These are phyloP conservation scores for Vespertilio murinus DNA, from an alignment of 2,797 vertebrate species.

Conservation along the genomic window DNA sequence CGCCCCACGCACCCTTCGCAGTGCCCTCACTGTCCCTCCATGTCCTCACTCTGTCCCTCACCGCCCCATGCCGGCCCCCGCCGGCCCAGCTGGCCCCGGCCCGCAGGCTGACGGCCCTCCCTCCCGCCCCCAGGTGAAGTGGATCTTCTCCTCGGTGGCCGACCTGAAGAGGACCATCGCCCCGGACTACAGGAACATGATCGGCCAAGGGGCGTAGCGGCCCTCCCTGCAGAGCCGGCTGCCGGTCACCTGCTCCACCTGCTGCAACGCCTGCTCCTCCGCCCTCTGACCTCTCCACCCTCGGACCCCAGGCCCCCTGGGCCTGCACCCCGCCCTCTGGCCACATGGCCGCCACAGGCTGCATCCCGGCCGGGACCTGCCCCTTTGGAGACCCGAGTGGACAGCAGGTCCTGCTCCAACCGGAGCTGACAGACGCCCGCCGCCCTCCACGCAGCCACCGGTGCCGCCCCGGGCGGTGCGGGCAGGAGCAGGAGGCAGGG, in stretches of 20 bases:
- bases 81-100: too few species aligned
- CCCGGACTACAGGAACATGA: conserved; percentile 71
- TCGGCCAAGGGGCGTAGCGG: conserved; percentile 28
- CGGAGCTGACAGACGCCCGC: accelerated
- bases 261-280: neutral
- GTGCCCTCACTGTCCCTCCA: too few species aligned
- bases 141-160: conserved; percentile 71
- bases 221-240: accelerated
- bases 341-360: accelerated
- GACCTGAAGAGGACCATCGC: conserved; percentile 53
- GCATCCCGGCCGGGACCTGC: accelerated
- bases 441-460: accelerated
- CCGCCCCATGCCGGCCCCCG: neutral
- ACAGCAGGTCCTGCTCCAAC: neutral
- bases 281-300: neutral
- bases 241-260: neutral
- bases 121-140: conserved; percentile 68
- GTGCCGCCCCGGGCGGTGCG: accelerated
- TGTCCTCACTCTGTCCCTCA: neutral
- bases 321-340: neutral
- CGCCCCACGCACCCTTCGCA: too few species aligned
- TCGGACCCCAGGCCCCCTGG: accelerated
- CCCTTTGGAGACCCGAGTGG: accelerated
- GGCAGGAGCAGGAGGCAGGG: neutral
- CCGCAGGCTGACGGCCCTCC: neutral